Evolutionary conservation across 2,888 invertebrate genomes (phyloP).

Genomic region (Amphipyra tragopoginis): DNA sequence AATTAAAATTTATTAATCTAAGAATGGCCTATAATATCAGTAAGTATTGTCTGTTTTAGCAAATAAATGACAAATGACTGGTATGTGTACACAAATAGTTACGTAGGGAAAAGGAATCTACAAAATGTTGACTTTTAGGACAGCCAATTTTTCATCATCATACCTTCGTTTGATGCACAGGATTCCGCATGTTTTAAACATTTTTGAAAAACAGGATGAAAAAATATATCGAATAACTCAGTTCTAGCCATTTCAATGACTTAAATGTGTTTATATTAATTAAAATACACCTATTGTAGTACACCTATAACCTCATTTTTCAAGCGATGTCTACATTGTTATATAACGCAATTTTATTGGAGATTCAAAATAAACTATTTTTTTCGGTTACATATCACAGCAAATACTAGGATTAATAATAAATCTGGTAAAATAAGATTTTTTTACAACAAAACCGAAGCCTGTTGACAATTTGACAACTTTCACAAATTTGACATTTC

Average conservation of each 20-base stretch:
- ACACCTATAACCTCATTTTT: constrained; percentile 82
- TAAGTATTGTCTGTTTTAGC: not conserved
- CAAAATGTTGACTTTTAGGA: constrained; percentile 29
- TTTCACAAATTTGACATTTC: constrained; percentile 76
- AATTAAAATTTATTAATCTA: not conserved
- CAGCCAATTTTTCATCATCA: constrained; percentile 22
- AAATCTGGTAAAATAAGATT: constrained; percentile 60
- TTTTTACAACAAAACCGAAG: constrained; percentile 68
- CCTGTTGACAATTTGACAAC: constrained; percentile 74
- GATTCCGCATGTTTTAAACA: constrained; percentile 87
- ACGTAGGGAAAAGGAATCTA: constrained; percentile 38
- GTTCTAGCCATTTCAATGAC: constrained; percentile 84
- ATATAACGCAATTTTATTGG: constrained; percentile 46
- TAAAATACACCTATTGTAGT: constrained; percentile 75
- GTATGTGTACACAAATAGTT: constrained; percentile 15
- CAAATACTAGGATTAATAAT: constrained; percentile 52
- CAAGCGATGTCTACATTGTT: constrained; percentile 69
- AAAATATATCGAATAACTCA: constrained; percentile 88
- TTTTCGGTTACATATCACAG: constrained; percentile 58
- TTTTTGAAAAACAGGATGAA: constrained; percentile 89
- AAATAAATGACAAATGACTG: constrained; percentile 7
- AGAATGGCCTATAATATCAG: constrained; percentile 1
- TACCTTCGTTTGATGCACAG: constrained; percentile 81
- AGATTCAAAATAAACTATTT: constrained; percentile 49
- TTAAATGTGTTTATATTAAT: constrained; percentile 70